Evolutionary conservation across 2,113 vertebrate species (phyloP).

Genomic region (Verasper variegatus): DNA sequence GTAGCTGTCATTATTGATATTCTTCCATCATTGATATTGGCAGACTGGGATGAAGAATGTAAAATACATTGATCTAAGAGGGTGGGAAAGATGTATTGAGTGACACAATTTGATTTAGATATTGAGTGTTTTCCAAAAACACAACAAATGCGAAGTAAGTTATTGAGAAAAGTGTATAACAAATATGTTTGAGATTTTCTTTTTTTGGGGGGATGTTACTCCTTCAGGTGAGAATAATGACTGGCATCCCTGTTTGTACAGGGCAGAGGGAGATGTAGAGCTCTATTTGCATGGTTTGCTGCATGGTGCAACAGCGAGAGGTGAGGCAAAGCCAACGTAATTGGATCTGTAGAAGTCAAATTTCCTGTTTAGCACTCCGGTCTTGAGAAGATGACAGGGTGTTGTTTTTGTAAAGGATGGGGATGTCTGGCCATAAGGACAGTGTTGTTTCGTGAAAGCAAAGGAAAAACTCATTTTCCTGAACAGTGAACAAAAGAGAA

Average conservation of each 20-base stretch:
- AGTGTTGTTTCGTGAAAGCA: conserved; percentile 55
- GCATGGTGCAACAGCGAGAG: conserved; percentile 42
- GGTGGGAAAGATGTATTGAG: conserved; percentile 66
- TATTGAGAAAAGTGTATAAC: conserved; percentile 45
- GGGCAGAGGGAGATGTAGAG: conserved; percentile 50
- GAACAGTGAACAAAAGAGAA: conserved; percentile 19
- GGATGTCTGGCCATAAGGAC: conserved; percentile 60
- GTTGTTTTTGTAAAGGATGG: conserved; percentile 64
- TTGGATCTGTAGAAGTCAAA: conserved; percentile 78
- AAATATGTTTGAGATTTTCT: conserved; percentile 43
- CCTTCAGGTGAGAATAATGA: conserved; percentile 54
- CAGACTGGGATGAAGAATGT: conserved; percentile 76
- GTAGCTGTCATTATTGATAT: conserved; percentile 82
- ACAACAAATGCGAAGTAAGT: conserved; percentile 50
- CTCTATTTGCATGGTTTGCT: conserved; percentile 39
- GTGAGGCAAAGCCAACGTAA: conserved; percentile 64
- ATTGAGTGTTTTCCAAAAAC: conserved; percentile 67
- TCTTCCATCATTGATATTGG: conserved; percentile 81
- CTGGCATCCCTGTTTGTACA: conserved; percentile 37
- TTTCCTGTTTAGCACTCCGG: conserved; percentile 70
- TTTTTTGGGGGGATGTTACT: conserved; percentile 34
- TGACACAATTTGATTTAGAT: conserved; percentile 75
- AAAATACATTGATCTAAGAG: conserved; percentile 76
- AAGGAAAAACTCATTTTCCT: conserved; percentile 49
- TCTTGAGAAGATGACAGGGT: conserved; percentile 69